Evolutionary conservation across 2,113 vertebrate genomes (phyloP), one percentile per base, ranked within the genome.

Genomic region (Sinocyclocheilus anophthalmus): DNA sequence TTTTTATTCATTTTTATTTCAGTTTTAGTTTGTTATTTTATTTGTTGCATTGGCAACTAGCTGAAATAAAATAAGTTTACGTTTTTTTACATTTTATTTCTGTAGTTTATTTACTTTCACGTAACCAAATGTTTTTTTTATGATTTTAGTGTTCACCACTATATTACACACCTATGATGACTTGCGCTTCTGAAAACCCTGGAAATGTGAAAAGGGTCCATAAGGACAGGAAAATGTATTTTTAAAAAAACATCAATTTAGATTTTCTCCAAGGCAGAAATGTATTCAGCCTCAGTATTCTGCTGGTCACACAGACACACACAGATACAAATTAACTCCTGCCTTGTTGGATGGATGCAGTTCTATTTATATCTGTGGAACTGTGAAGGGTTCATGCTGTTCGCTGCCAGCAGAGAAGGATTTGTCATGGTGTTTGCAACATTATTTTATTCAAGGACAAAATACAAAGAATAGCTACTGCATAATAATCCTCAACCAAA

Each of bases 351-450:
- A 48, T 83, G 39, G 57, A 85, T 65, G 24, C 57, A 20, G 30
- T 78, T 85, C 88, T 89, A 89, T 89, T 89, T 89, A 83, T 89
- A 89, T 85, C 83, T 73, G 8, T 30, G 85, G 26, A 39, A 33
- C 72, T 83, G 83, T 84, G 84, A 85, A 63, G 73, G 63, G 61
- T 83, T 72, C 78, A 85, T 61, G 55, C 57, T 61, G 42, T 72
- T 63, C 50, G 39, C 39, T 78, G 4, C 1, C 55, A 83, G 26
- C 30, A 78, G 42, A 24, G 55, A 83, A 10, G 10, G 14, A 67
- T 55, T 73, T 57, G n/a, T 42, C 77, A 50, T 50, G 12, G n/a
- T 48, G 22, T 76, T 45, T 16, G 61, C 42, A 39, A 57, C 48
- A 81, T 20, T 65, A 30, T 48, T 48, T 48, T 65, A 65, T 33